Evolutionary conservation across 2,888 invertebrate genomes (phyloP).

Genomic region (Nasonovia ribisnigri): DNA sequence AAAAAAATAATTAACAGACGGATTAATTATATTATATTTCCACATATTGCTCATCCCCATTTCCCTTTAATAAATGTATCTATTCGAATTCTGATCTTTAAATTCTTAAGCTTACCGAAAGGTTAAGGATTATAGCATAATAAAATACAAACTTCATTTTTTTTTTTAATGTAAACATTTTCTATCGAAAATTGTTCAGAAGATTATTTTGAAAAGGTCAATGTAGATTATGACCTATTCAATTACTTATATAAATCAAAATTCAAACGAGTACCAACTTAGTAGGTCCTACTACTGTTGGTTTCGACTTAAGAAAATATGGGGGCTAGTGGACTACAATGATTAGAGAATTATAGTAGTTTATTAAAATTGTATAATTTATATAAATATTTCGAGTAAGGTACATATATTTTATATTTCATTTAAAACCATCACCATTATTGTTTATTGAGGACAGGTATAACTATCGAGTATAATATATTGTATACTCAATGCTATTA

Average conservation of each 20-base stretch:
- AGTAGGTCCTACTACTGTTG: no score
- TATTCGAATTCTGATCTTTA: neutral
- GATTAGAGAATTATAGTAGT: neutral
- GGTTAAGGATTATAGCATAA: neutral
- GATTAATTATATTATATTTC: conserved; percentile 1
- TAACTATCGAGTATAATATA: no score
- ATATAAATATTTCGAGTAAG: no score
- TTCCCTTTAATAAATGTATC: neutral
- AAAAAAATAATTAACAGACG: neutral
- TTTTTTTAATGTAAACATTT: neutral
- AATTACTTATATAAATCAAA: neutral
- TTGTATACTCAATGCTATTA: no score
- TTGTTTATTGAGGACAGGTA: no score
- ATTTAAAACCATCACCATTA: no score
- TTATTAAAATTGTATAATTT: neutral
- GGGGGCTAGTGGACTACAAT: neutral
- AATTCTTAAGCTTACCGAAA: neutral
- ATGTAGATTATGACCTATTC: no score
- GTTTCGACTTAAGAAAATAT: neutral
- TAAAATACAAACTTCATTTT: neutral
- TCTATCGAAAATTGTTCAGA: neutral
- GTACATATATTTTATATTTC: no score
- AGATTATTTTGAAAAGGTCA: neutral
- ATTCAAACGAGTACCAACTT: neutral
- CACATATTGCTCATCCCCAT: neutral